Evolutionary conservation across 2,113 vertebrate species (phyloP).

Genomic region (Sterrhoptilus dennistouni): DNA sequence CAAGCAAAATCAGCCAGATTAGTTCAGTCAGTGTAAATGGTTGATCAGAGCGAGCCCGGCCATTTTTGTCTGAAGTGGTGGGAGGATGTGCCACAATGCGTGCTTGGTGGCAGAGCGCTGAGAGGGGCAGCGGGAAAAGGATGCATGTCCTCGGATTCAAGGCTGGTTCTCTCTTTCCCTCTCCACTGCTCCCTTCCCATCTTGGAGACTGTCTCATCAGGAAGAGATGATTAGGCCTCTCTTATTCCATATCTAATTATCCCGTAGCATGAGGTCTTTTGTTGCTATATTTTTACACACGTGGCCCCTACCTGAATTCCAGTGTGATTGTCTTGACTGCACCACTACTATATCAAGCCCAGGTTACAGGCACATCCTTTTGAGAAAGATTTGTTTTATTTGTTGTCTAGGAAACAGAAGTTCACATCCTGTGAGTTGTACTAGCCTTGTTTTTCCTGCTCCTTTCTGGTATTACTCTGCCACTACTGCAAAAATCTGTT

Average conservation of each 20-base stretch:
- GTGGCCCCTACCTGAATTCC: slow-evolving; percentile 42
- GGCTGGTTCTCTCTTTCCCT: background rate
- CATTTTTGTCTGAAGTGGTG: background rate
- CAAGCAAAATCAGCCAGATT: background rate
- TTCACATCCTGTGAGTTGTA: slow-evolving; percentile 28
- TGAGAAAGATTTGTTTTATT: slow-evolving; percentile 46
- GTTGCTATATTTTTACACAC: background rate
- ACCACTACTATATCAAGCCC: background rate
- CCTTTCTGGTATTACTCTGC: background rate
- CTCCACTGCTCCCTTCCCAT: background rate
- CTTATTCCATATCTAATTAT: background rate
- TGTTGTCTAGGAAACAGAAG: slow-evolving; percentile 43
- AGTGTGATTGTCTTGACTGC: slow-evolving; percentile 43
- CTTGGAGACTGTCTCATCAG: background rate
- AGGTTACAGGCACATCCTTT: slow-evolving; percentile 18
- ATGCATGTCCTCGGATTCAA: background rate
- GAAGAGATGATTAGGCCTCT: background rate
- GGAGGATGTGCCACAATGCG: rapidly evolving
- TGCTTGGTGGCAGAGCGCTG: rapidly evolving
- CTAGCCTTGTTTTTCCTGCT: slow-evolving; percentile 34
- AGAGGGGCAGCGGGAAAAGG: rapidly evolving
- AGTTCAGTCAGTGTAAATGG: background rate
- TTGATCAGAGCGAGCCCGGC: background rate
- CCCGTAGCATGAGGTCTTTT: background rate
- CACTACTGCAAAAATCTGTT: background rate